Conservation (phyloP, 1,140 invertebrate genomes). For the Lepeophtheirus salmonis region DNA sequence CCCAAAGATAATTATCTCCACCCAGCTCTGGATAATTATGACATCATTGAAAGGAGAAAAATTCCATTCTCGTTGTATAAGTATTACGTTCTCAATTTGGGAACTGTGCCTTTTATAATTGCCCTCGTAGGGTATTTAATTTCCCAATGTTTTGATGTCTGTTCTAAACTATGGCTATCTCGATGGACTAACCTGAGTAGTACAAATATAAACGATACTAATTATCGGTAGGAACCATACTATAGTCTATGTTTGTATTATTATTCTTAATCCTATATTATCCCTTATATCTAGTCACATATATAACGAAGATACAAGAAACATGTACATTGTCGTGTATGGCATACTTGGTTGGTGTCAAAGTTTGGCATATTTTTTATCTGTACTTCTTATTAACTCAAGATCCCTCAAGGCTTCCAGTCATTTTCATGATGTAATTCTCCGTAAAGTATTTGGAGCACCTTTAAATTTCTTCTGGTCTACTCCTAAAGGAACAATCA, state of each 20-base stretch:
- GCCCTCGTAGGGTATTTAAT: background rate
- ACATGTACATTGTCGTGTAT: conserved; percentile 71
- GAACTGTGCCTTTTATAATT: background rate
- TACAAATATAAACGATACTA: background rate
- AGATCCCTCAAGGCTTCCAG: conserved; percentile 20
- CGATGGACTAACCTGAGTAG: conserved; percentile 45
- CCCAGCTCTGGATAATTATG: background rate
- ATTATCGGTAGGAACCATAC: background rate
- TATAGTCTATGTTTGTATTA: background rate
- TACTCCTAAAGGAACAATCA: conserved; percentile 44
- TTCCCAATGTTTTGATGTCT: conserved; percentile 46
- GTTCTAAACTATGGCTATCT: conserved; percentile 80
- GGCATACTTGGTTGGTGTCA: conserved; percentile 64
- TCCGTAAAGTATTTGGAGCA: conserved; percentile 36
- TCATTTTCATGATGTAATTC: conserved; percentile 24
- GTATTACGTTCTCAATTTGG: background rate
- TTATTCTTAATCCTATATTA: no score
- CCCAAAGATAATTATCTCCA: background rate
- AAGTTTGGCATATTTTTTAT: conserved; percentile 35
- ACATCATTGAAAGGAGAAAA: background rate
- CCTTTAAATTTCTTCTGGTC: conserved; percentile 54
- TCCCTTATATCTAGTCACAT: conserved; percentile 13
- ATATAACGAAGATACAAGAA: conserved; percentile 28
- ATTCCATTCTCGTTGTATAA: background rate
- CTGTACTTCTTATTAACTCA: background rate